phyloP scores from a whole-genome alignment of 2,888 invertebrate genomes.

The Ectemnius continuus region DNA sequence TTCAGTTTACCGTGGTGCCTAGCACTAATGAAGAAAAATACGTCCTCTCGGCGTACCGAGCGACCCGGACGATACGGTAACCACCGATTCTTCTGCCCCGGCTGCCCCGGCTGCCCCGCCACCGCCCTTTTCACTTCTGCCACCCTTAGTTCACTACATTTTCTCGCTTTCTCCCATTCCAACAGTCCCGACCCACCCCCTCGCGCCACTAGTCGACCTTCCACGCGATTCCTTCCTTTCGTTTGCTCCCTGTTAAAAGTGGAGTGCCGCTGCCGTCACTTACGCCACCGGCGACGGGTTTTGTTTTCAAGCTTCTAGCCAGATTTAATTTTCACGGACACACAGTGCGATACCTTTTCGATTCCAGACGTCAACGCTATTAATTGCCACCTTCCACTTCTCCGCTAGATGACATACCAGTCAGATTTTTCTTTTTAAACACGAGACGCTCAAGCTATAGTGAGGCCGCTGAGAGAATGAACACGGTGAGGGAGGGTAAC shows the following conservation, averaged over 20 bases:
- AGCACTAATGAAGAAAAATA: slow-evolving; percentile 72
- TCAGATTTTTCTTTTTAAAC: no score
- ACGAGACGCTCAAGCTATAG: no score
- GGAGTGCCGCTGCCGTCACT: slow-evolving; percentile 1
- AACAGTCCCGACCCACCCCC: background rate
- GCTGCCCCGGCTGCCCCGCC: background rate
- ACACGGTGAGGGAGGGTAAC: no score
- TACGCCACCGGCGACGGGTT: background rate
- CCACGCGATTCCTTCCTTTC: background rate
- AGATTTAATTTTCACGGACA: background rate
- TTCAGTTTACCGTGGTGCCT: slow-evolving; percentile 64
- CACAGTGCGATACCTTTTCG: background rate
- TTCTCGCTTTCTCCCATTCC: background rate
- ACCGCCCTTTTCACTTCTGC: background rate
- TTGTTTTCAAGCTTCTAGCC: background rate
- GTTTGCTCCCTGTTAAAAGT: background rate
- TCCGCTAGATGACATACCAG: no score
- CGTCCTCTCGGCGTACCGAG: slow-evolving; percentile 48
- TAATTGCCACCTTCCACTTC: no score
- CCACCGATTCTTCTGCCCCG: slow-evolving; percentile 12
- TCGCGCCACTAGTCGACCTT: background rate
- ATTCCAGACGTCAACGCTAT: no score
- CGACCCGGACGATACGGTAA: slow-evolving; percentile 48
- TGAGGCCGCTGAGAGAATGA: no score
- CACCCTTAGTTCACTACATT: background rate